A percentile compares a stretch with the other conserved stretches of the same genome.
Evolutionary conservation across 2,113 vertebrate species (phyloP).

Genomic region (Lanius collurio): DNA sequence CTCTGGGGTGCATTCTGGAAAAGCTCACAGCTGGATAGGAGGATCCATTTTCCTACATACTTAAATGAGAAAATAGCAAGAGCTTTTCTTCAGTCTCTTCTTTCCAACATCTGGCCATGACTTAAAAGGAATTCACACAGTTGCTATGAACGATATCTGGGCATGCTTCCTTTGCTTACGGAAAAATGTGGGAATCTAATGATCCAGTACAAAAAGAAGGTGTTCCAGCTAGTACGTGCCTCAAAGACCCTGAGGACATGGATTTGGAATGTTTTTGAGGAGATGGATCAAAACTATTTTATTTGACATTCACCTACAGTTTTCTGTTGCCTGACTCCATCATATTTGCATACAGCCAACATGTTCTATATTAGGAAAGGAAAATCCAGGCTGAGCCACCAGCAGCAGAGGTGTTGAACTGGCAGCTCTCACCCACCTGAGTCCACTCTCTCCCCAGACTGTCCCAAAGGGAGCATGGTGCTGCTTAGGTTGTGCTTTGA

Average conservation of each 20-base stretch:
- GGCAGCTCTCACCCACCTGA: background rate
- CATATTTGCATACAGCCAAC: background rate
- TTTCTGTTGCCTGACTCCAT: background rate
- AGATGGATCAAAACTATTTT: slow-evolving; percentile 3
- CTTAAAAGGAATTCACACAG: slow-evolving; percentile 2
- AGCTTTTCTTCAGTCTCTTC: slow-evolving; percentile 25
- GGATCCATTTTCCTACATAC: slow-evolving; percentile 35
- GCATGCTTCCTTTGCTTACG: background rate
- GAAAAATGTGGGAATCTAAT: slow-evolving; percentile 39
- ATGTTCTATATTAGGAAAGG: background rate
- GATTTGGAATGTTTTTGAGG: slow-evolving; percentile 3
- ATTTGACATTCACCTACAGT: background rate
- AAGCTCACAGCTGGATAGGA: slow-evolving; percentile 56
- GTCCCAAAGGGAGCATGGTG: background rate
- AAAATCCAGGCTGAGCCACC: background rate
- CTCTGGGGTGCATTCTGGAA: slow-evolving; percentile 31
- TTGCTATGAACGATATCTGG: slow-evolving; percentile 4
- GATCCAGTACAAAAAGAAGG: slow-evolving; percentile 7
- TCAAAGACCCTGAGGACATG: background rate
- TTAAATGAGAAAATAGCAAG: slow-evolving; percentile 46
- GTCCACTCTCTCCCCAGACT: background rate
- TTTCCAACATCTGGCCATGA: slow-evolving; percentile 38
- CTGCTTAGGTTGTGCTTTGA: background rate
- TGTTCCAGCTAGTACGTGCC: background rate
- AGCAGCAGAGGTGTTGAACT: background rate